Evolutionary conservation across 2,888 invertebrate genomes (phyloP).

Genomic region (Eretmocerus hayati): DNA sequence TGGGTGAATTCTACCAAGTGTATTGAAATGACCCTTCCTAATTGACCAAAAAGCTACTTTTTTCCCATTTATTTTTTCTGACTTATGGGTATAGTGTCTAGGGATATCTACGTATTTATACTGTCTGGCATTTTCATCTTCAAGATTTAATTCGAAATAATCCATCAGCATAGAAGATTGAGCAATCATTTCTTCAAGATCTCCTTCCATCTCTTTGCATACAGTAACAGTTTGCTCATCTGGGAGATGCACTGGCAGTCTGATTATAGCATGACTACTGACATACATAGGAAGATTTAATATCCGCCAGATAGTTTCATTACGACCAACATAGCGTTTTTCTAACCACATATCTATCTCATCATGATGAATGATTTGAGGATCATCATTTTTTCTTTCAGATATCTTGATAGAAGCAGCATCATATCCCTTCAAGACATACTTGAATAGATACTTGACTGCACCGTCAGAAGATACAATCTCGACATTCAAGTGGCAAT

Average conservation of each 20-base stretch:
- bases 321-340: slow-evolving; percentile 19
- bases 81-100: background rate
- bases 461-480: too few species aligned
- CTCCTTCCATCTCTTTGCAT: too few species aligned
- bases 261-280: slow-evolving; percentile 18
- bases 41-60: background rate
- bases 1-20: slow-evolving; percentile 1
- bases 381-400: too few species aligned
- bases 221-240: slow-evolving; percentile 3
- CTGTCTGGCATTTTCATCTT: slow-evolving; percentile 11
- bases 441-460: slow-evolving; percentile 33
- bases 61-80: background rate
- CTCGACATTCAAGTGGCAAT: slow-evolving; percentile 33
- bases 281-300: slow-evolving; percentile 11
- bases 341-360: slow-evolving; percentile 12
- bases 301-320: slow-evolving; percentile 21
- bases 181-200: slow-evolving; percentile 8
- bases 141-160: slow-evolving; percentile 14
- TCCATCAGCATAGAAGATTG: slow-evolving; percentile 18
- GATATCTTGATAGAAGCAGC: too few species aligned
- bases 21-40: too few species aligned
- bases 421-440: slow-evolving; percentile 31
- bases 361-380: slow-evolving; percentile 14
- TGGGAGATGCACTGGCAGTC: slow-evolving; percentile 16
- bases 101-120: background rate